Base-by-base conservation (phyloP, 1,140 invertebrate genomes). In the Carposina sasakii region DNA sequence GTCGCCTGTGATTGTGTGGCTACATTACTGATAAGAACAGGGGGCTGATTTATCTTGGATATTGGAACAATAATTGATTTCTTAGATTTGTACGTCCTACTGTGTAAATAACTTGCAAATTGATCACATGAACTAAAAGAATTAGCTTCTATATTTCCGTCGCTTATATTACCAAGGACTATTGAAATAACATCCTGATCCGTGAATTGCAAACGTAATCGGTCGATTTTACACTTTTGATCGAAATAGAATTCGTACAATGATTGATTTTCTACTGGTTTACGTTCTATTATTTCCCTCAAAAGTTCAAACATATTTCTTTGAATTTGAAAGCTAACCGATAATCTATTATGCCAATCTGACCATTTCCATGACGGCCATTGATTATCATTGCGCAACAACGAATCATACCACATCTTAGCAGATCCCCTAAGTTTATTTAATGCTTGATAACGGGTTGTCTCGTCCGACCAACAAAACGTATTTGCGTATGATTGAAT, bases 371-470 rank as follows among this genome's bases (percentile, higher is more conserved):
- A 45, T 13, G 28, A 31, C 2, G 43, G 9, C 43, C 43, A 45
- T n/a, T 12, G 5, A 34, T 8, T 45, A n/a, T 20, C 8, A 21
- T 31, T 45, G 20, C 22, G 19, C 12, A 31, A 16, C 3, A 45
- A 23, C 2, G 43, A 45, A 34, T 45, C 43, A 16, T 45, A 45
- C 43, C 43, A 45, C 4, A 24, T 34, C 17, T 45, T 45, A 1
- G 43, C 43, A 15, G 43, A 21, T 12, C 23, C 23, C n/a, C 22
- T 22, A 13, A 45, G 22, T n/a, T 45, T 45, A 20, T 45, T 22
- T 15, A 45, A 16, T 3, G 43, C 43, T 16, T 45, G 43, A 33
- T 33, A 45, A 24, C n/a, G 26, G 12, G 20, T 43, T 17, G 30
- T 16, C 4, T 31, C 16, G 20, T 30, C 24, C 30, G 16, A 12